These are phyloP conservation scores for Stomatorhinus ivindoensis DNA, from an alignment of 2,113 vertebrate genomes.

Conservation along the genomic window DNA sequence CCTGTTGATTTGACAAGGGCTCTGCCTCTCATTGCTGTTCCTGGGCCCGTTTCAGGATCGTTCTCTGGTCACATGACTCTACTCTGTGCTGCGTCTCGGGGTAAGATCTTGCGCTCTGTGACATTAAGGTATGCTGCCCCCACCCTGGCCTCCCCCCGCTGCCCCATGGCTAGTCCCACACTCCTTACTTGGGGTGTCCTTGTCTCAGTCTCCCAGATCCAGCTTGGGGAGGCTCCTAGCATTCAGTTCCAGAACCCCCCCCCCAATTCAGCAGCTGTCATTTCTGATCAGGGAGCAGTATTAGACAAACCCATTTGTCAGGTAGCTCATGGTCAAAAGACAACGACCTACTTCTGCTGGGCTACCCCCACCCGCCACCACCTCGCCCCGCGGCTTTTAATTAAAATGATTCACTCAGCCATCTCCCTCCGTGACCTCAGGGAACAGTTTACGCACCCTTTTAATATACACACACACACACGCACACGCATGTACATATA, in stretches of 20 bases:
- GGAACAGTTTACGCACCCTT: not conserved
- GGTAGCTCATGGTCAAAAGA: conserved; percentile 14
- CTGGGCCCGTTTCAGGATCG: not conserved
- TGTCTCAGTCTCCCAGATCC: not conserved
- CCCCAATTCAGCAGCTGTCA: not conserved
- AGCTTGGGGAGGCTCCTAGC: not conserved
- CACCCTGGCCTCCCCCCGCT: not conserved
- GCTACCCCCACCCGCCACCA: not conserved
- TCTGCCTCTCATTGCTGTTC: not conserved
- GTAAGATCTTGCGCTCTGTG: not conserved
- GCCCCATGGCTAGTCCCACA: not conserved
- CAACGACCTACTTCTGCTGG: conserved; percentile 11
- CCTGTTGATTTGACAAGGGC: not conserved
- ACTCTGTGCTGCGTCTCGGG: not conserved
- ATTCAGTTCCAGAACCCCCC: not conserved
- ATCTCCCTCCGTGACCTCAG: not conserved
- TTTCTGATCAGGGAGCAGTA: conserved; percentile 13
- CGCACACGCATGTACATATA: not conserved
- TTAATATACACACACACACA: not conserved
- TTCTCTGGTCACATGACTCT: not conserved
- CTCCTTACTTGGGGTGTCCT: not conserved
- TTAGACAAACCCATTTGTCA: conserved; percentile 23
- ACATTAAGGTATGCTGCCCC: not conserved
- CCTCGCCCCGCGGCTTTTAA: not conserved
- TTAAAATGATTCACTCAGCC: conserved; percentile 14